Conservation (phyloP, 2,113 vertebrate species). For the Bubo scandiacus region DNA sequence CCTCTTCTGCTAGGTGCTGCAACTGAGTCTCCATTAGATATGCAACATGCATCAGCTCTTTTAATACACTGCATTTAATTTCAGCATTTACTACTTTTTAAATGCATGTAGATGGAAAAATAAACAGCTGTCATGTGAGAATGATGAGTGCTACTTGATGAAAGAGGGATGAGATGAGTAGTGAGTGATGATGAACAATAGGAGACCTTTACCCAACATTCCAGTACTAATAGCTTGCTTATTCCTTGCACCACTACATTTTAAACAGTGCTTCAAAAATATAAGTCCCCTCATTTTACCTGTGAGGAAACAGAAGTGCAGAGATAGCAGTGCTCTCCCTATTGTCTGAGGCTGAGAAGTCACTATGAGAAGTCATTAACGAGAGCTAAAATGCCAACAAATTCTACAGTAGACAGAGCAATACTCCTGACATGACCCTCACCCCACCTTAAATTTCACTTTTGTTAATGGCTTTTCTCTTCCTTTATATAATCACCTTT, state of each 20-base stretch:
- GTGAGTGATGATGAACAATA: neutral
- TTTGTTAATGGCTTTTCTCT: neutral
- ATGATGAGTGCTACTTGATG: neutral
- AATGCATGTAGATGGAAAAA: neutral
- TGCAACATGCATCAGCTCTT: neutral
- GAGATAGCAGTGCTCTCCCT: neutral
- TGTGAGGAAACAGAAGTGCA: neutral
- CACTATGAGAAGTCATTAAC: neutral
- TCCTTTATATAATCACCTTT: neutral
- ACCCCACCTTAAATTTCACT: neutral
- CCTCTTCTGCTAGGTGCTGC: neutral
- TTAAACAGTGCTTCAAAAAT: neutral
- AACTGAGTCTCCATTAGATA: neutral
- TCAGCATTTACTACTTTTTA: neutral
- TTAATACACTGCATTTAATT: neutral
- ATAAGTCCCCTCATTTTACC: neutral
- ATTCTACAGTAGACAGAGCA: neutral
- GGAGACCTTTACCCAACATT: neutral
- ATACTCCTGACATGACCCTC: neutral
- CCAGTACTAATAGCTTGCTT: neutral
- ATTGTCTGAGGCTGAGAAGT: neutral
- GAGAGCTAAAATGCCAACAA: neutral
- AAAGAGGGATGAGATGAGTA: neutral
- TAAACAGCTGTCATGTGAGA: neutral
- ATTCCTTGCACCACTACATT: neutral